Percentiles rank a stretch among this genome's conserved stretches.
Conservation (phyloP, 2,113 vertebrate genomes). For the Tonatia bakeri region DNA sequence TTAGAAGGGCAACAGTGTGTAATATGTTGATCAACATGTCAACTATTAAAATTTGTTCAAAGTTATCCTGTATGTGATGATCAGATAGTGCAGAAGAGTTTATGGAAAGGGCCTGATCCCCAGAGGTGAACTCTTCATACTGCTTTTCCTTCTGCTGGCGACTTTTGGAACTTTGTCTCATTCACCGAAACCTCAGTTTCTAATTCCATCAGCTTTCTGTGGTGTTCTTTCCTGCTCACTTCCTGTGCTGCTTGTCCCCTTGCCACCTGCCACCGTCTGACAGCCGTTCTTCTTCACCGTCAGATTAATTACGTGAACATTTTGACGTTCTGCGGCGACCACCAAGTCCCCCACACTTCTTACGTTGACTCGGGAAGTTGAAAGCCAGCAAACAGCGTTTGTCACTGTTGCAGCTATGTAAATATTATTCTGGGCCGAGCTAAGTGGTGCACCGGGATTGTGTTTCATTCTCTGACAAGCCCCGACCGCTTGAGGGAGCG, state of each 20-base stretch:
- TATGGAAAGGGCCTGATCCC: background rate
- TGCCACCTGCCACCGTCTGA: background rate
- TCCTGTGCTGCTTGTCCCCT: background rate
- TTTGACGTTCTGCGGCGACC: background rate
- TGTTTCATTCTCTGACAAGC: background rate
- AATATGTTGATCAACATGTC: background rate
- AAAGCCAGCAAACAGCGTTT: background rate
- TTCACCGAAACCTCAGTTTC: background rate
- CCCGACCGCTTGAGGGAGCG: background rate
- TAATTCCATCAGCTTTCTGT: background rate
- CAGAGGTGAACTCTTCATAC: background rate
- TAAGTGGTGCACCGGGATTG: background rate
- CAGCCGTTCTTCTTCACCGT: background rate
- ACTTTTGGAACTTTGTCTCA: background rate
- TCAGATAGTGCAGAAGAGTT: background rate
- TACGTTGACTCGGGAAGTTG: background rate
- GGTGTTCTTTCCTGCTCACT: background rate
- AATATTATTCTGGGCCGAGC: background rate
- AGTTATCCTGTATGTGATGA: background rate
- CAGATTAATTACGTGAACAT: background rate
- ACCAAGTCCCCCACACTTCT: background rate
- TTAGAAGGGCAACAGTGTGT: background rate
- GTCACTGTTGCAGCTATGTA: background rate
- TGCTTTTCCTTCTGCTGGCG: background rate
- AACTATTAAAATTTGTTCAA: background rate